Evolutionary conservation across 2,113 vertebrate genomes (phyloP).

Genomic region (Bujurquina vittata): DNA sequence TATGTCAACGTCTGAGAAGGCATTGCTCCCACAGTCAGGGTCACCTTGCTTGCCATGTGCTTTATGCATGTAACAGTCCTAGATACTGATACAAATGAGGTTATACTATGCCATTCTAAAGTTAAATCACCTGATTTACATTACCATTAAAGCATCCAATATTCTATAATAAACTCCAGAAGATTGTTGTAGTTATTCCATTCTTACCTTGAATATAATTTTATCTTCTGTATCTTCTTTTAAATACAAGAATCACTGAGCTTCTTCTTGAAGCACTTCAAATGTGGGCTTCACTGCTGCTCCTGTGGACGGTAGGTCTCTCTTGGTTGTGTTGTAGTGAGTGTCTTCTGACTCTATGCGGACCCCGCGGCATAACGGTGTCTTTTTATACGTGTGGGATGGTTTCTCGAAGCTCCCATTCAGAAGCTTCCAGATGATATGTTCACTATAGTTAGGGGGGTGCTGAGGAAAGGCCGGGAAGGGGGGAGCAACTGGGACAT

Average conservation of each 20-base stretch:
- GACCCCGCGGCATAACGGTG: constrained; percentile 8
- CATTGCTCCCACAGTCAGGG: constrained; percentile 47
- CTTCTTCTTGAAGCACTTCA: constrained; percentile 32
- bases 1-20: neutral
- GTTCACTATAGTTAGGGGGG: constrained; percentile 44
- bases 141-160: neutral
- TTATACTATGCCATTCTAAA: neutral
- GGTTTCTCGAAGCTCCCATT: constrained; percentile 77
- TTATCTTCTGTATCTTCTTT: constrained; percentile 17
- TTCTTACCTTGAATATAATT: constrained; percentile 65
- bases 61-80: constrained; percentile 13
- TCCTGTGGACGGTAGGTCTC: constrained; percentile 47
- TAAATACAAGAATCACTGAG: constrained; percentile 9
- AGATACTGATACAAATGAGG: neutral
- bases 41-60: constrained; percentile 75
- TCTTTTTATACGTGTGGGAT: constrained; percentile 79
- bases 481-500: constrained; percentile 23
- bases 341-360: constrained; percentile 41
- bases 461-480: constrained; percentile 16
- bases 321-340: constrained; percentile 32
- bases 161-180: neutral
- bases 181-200: neutral
- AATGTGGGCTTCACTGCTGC: constrained; percentile 34
- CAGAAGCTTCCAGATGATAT: constrained; percentile 82
- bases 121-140: neutral